Evolutionary conservation across 2,113 vertebrate species (phyloP).

Genomic region (Oreotrochilus melanogaster): DNA sequence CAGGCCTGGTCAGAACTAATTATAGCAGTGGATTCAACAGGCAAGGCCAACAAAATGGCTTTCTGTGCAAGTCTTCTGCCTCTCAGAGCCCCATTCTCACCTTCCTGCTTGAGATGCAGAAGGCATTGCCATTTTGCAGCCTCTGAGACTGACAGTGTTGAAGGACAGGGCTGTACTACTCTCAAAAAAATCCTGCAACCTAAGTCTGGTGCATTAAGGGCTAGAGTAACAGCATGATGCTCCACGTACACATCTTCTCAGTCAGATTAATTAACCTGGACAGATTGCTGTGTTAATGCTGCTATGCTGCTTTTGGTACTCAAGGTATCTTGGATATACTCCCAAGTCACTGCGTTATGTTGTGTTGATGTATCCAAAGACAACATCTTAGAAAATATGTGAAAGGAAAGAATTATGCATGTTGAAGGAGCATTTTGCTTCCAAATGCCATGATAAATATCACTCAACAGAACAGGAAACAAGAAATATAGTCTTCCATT

Average conservation of each 20-base stretch:
- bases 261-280: rapidly evolving
- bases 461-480: background rate
- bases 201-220: background rate
- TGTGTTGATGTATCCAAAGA: background rate
- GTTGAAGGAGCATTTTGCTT: background rate
- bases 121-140: background rate
- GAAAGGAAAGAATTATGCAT: background rate
- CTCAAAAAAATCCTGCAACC: background rate
- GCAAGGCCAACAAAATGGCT: background rate
- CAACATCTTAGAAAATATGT: background rate
- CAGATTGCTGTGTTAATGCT: background rate
- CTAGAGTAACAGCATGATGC: rapidly evolving
- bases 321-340: background rate
- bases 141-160: background rate
- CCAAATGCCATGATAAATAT: slow-evolving; percentile 1
- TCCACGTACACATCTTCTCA: background rate
- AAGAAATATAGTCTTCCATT: background rate
- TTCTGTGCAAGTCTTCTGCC: background rate
- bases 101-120: background rate
- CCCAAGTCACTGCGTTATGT: background rate
- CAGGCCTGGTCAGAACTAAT: background rate
- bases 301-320: background rate
- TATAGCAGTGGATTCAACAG: background rate
- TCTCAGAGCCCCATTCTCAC: background rate
- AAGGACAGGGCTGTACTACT: background rate